Base-by-base conservation (phyloP, 2,113 vertebrate genomes). In the Oenanthe oenanthe region DNA sequence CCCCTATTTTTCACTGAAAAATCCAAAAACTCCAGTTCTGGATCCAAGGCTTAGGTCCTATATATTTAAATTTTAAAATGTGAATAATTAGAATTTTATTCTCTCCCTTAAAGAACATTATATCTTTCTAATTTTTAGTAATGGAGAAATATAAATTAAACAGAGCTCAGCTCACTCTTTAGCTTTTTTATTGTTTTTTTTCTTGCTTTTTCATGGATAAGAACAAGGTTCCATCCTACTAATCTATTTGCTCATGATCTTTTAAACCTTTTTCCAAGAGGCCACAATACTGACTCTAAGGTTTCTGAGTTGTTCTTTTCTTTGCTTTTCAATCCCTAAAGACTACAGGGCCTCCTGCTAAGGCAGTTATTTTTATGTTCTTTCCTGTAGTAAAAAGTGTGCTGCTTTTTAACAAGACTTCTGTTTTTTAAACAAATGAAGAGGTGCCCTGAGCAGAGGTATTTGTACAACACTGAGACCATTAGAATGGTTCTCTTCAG, bases 391-490 rank as follows among this genome's bases (percentile, higher is more conserved):
- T 85, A 78, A 89, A 88, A 92, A 75, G 14, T 56, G 63, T 93
- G 45, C 28, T 53, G 31, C 45, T 11, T 94, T 94, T 95, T 93
- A 92, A 84, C 17, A 20, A 63, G 68, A 40, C 8, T 79, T 85
- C 36, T 72, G 58, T 75, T 92, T 88, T 88, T 87, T 67, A 89
- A 85, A 65, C 47, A 86, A 94, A 65, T 56, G 25, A 89, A 81
- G 70, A 57, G 0, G 1, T 66, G 47, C 67, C 62, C 47, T 50
- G 36, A 89, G 77, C 61, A 58, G 53, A 67, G 53, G 21, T 61
- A 18, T 91, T 62, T 74, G 38, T 67, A 53, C 61, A 68, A 14
- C 13, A 9, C 21, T n/a, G 31, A 63, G 42, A 65, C 82, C 26
- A 42, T 91, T 76, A 29, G 38, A 76, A 70, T 71, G 10, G 12